Percentiles rank a stretch among this genome's conserved stretches.
phyloP scores from a whole-genome alignment of 1,140 invertebrate species.

The Drosophila obscura region DNA sequence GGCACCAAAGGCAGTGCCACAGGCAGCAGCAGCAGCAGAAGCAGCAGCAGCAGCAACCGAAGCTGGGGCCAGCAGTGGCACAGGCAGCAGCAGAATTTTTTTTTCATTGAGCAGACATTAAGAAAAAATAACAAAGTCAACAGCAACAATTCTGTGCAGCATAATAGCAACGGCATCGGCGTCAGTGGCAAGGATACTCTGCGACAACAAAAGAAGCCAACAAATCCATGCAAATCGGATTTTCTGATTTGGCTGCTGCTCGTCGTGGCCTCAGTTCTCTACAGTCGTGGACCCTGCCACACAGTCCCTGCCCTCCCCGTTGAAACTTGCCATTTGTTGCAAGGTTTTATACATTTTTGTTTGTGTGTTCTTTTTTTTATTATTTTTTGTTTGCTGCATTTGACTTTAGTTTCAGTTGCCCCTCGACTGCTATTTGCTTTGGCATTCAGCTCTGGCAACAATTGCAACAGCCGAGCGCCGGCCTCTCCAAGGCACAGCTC shows the following conservation, averaged over 20 bases:
- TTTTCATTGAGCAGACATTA: conserved; percentile 81
- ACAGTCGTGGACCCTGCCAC: background rate
- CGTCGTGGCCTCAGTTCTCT: background rate
- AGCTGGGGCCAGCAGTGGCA: background rate
- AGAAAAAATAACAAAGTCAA: conserved; percentile 82
- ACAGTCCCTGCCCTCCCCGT: conserved; percentile 2
- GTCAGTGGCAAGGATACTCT: conserved; percentile 75
- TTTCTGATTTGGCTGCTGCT: conserved; percentile 73
- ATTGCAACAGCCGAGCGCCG: conserved; percentile 60
- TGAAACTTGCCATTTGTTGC: conserved; percentile 45
- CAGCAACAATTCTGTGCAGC: conserved; percentile 60
- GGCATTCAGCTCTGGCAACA: conserved; percentile 80
- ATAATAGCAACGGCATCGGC: conserved; percentile 77
- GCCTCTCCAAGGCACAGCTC: conserved; percentile 74
- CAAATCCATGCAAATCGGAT: conserved; percentile 83
- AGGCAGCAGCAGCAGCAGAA: conserved; percentile 10
- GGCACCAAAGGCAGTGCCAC: conserved; percentile 69
- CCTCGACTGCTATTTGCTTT: conserved; percentile 78
- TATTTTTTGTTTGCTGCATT: conserved; percentile 55
- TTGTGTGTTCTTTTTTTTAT: conserved; percentile 48
- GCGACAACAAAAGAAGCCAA: conserved; percentile 79
- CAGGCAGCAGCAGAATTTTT: conserved; percentile 18
- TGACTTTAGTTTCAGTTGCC: conserved; percentile 75
- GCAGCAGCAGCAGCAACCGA: conserved; percentile 14
- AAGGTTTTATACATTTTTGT: conserved; percentile 36